phyloP scores from a whole-genome alignment of 2,888 invertebrate species.

The Hemaris fuciformis region DNA sequence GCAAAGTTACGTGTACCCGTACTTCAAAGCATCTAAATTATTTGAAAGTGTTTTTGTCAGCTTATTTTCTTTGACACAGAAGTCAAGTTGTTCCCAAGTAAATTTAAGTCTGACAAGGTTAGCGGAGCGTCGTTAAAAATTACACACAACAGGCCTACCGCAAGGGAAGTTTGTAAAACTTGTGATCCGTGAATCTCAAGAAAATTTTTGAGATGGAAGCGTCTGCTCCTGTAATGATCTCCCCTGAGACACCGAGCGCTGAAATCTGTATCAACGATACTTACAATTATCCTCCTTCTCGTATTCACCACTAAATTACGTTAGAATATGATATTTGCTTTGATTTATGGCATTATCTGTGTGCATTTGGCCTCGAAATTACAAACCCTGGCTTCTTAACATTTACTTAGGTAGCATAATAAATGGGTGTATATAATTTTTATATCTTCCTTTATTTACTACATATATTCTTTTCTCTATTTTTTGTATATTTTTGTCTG shows the following conservation, averaged over 20 bases:
- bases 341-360: background rate
- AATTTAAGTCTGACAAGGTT: background rate
- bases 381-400: background rate
- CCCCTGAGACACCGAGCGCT: conserved; percentile 23
- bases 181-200: conserved; percentile 7
- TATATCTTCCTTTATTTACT: too few species aligned
- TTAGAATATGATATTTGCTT: background rate
- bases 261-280: conserved; percentile 1
- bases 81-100: background rate
- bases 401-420: too few species aligned
- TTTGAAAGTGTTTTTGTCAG: background rate
- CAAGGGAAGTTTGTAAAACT: conserved; percentile 11
- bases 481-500: too few species aligned
- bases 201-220: background rate
- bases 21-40: background rate
- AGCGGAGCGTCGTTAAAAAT: background rate
- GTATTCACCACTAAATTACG: background rate
- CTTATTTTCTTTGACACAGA: background rate
- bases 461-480: too few species aligned
- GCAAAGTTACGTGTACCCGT: too few species aligned
- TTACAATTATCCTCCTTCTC: conserved; percentile 8
- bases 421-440: too few species aligned
- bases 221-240: conserved; percentile 28
- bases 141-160: background rate
- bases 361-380: background rate